Base-by-base conservation (phyloP, 2,797 vertebrate genomes). In the Phylloscopus collybita region DNA sequence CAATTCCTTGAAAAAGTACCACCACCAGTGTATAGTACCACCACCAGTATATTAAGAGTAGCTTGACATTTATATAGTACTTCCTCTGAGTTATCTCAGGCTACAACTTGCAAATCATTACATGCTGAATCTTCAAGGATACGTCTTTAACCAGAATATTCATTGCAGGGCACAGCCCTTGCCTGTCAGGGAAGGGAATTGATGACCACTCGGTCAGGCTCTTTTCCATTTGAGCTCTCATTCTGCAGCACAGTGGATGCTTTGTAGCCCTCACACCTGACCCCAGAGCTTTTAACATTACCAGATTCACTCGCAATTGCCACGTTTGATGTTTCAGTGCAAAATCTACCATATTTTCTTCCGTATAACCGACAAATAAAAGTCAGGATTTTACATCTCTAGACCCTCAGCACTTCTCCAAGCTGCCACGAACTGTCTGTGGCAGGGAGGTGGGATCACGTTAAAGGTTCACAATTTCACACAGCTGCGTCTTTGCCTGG, bases 391-490 rank as follows among this genome's bases (percentile, higher is more conserved):
- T 96, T 79, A 61, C 76, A 74, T 70, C 72, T 93, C 67, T 90
- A 92, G 93, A 84, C 53, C 92, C 76, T 67, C 90, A 82, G 65
- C 47, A 8, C 60, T 80, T 61, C 80, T 87, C 73, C 92, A 92
- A 86, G 86, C 86, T 96, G 93, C 92, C 49, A 72, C 36, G 1
- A 88, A 50, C 80, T 72, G 47, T 78, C 72, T 96, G 88, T 17
- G 62, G 73, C 36, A 6, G 57, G 64, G 87, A 97, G 92, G 85
- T 93, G 86, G 90, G 84, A 95, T 92, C 89, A 90, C 9, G 9
- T 86, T 92, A 93, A 96, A 96, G 80, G 94, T 96, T 97, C 82
- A 36, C 53, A 71, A 90, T 95, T 97, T 97, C 95, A 96, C 95
- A 93, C 90, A 90, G 73, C 91, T 92, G 88, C 47, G 18, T 86